Base-by-base conservation (phyloP, 2,888 invertebrate genomes). In the Perithous albicinctus region DNA sequence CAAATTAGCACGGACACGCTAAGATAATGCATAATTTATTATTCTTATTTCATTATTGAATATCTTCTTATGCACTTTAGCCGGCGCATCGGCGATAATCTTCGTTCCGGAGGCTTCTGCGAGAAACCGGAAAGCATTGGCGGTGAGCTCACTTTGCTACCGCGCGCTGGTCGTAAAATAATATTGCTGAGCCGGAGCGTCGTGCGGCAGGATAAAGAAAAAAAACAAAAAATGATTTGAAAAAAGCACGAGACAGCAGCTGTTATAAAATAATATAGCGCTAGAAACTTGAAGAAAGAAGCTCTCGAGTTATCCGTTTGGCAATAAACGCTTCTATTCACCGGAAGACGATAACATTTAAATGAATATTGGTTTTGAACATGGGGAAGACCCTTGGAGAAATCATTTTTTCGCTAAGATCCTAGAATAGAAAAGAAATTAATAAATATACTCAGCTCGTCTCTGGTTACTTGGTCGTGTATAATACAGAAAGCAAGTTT, bases 281-380 rank as follows among this genome's bases (percentile, higher is more conserved):
- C 20, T 46, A 48, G 35, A 63, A 74, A 23, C n/a, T 48, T 38
- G 10, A 41, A 38, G 59, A 70, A 32, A 32, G 20, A 10, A 51
- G 7, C 15, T 74, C 48, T 41, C 51, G 15, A 10, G n/a, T 51
- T 51, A 38, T 63, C n/a, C 41, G 48, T 54, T 41, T n/a, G 29
- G 54, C 41, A 43, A 54, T 66, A 66, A 56, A 66, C 43, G 51
- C 18, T 32, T 66, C 66, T 15, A 48, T 51, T 38, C 32, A 38
- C 75, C 66, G 75, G 66, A 75, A 75, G 66, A 56, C 75, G 64
- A 73, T 75, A 66, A 66, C 41, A 66, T 75, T 64, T 75, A 54
- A 59, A 75, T 75, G 29, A 54, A 75, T 56, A 74, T 74, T 74
- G n/a, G 48, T 18, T 35, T 20, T 20, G 3, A 3, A 15, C 46